phyloP scores from a whole-genome alignment of 2,797 vertebrate genomes.

The Spinibarbus caldwelli region DNA sequence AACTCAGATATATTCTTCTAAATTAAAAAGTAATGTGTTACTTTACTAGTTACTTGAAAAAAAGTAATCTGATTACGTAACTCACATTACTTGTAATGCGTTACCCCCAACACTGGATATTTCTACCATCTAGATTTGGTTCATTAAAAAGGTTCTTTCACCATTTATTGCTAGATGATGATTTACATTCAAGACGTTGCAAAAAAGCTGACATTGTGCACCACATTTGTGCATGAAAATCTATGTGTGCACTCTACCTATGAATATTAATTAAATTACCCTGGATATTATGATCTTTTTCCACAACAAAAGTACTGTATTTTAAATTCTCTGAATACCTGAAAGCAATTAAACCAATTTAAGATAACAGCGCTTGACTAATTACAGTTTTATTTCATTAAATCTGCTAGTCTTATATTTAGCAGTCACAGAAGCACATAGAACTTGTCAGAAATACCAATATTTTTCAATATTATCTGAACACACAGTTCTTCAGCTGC shows the following conservation, averaged over 20 bases:
- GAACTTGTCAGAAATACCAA: conserved; percentile 25
- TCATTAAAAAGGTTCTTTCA: not conserved
- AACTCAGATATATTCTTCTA: too few relatives aligned
- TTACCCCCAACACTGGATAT: too few relatives aligned
- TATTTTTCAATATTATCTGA: conserved; percentile 30
- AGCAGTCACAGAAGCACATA: conserved; percentile 29
- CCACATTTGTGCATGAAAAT: not conserved
- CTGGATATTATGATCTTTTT: not conserved
- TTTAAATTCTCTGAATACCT: not conserved
- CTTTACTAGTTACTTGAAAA: too few relatives aligned
- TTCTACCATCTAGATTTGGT: not conserved
- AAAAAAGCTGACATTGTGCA: not conserved
- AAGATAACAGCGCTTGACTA: not conserved
- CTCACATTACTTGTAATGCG: too few relatives aligned
- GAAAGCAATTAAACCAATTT: conserved; percentile 21
- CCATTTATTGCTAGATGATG: not conserved
- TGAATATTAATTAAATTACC: not conserved
- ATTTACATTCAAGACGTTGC: not conserved
- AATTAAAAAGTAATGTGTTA: too few relatives aligned
- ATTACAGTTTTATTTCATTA: conserved; percentile 5
- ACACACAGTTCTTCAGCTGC: not conserved
- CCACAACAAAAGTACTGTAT: not conserved
- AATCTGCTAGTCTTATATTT: conserved; percentile 25
- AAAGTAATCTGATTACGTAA: too few relatives aligned
- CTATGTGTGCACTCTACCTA: not conserved